Conservation (phyloP, 2,113 vertebrate species). For the Notothenia coriiceps region DNA sequence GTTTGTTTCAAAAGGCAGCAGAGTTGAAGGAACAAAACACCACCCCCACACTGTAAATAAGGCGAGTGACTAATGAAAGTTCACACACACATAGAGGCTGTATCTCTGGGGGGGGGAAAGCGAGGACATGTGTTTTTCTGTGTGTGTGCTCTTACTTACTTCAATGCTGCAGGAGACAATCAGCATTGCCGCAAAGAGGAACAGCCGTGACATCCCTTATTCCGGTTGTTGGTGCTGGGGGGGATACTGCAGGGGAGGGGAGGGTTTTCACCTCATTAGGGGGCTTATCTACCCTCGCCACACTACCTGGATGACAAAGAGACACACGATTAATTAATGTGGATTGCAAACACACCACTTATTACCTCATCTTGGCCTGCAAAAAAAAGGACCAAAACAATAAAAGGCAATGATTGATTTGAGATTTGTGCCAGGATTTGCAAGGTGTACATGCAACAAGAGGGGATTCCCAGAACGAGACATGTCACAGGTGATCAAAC, state of each 20-base stretch:
- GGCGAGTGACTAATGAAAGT: constrained; percentile 18
- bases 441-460: neutral
- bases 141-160: constrained; percentile 68
- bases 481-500: neutral
- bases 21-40: constrained; percentile 2
- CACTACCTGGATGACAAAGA: constrained; percentile 78
- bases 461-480: neutral
- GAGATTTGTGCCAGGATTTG: constrained; percentile 5
- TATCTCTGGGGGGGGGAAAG: neutral
- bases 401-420: constrained; percentile 41
- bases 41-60: constrained; percentile 18
- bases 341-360: constrained; percentile 42
- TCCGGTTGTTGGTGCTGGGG: constrained; percentile 67
- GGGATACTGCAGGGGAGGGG: constrained; percentile 60
- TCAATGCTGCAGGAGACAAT: constrained; percentile 80
- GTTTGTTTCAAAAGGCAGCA: constrained; percentile 25
- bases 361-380: constrained; percentile 31
- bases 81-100: constrained; percentile 4
- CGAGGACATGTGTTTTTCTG: neutral
- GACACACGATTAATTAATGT: constrained; percentile 67
- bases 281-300: constrained; percentile 75
- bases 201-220: constrained; percentile 79
- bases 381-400: constrained; percentile 40
- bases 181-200: constrained; percentile 75
- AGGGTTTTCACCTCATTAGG: constrained; percentile 78